phyloP scores from a whole-genome alignment of 2,888 invertebrate species.

The Volucella bombylans region DNA sequence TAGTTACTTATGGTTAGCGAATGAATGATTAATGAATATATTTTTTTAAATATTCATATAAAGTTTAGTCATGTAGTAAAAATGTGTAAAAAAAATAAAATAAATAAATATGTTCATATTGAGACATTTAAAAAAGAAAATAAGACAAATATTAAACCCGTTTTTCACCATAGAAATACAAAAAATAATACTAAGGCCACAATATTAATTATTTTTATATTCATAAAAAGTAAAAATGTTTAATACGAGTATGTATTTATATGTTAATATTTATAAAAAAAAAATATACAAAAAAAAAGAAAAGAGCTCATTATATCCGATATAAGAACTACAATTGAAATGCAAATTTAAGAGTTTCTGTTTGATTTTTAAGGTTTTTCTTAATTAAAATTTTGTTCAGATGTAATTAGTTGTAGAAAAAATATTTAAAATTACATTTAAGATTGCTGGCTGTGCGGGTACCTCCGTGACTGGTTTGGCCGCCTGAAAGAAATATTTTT shows the following conservation, averaged over 20 bases:
- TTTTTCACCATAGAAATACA: slow-evolving; percentile 61
- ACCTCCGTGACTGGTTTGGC: slow-evolving; percentile 88
- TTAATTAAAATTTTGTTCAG: slow-evolving; percentile 56
- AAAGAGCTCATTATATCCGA: slow-evolving; percentile 57
- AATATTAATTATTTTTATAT: slow-evolving; percentile 49
- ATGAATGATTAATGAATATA: slow-evolving; percentile 48
- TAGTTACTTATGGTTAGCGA: slow-evolving; percentile 32
- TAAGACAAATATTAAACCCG: slow-evolving; percentile 47
- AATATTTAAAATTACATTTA: slow-evolving; percentile 81
- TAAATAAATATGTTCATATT: slow-evolving; percentile 9
- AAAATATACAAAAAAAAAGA: slow-evolving; percentile 32
- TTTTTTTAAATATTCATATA: slow-evolving; percentile 39
- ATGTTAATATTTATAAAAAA: slow-evolving; percentile 36
- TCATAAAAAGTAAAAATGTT: slow-evolving; percentile 13
- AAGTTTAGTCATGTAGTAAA: slow-evolving; percentile 46
- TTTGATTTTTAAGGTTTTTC: slow-evolving; percentile 58
- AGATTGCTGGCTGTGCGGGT: slow-evolving; percentile 83
- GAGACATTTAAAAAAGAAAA: slow-evolving; percentile 44
- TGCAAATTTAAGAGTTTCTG: slow-evolving; percentile 58
- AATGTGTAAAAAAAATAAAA: slow-evolving; percentile 24
- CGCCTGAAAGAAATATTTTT: slow-evolving; percentile 86
- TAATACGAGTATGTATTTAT: slow-evolving; percentile 23
- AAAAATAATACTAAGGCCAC: slow-evolving; percentile 64
- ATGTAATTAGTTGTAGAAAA: slow-evolving; percentile 76
- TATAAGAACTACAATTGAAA: slow-evolving; percentile 64